Percentiles rank a stretch among this genome's conserved stretches.
These are phyloP conservation scores for Sinopyrophorus schimmeli DNA, from an alignment of 2,888 invertebrate genomes.

Conservation along the genomic window DNA sequence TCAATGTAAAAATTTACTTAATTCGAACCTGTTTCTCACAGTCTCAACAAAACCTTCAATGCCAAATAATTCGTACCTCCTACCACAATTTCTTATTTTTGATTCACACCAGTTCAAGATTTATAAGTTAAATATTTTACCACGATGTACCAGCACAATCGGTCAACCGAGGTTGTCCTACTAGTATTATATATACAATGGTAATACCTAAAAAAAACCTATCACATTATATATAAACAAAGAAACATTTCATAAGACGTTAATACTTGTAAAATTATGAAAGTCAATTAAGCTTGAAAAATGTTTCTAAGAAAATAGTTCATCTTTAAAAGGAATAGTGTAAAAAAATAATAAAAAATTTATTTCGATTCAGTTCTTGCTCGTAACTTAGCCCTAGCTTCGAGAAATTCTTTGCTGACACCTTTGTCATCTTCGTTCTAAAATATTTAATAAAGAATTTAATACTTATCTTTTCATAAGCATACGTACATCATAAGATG, in stretches of 20 bases:
- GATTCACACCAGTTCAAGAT: too few relatives aligned
- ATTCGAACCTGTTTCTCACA: too few relatives aligned
- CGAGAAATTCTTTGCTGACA: constrained; percentile 64
- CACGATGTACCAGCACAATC: too few relatives aligned
- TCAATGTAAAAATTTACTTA: too few relatives aligned
- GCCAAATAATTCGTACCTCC: too few relatives aligned
- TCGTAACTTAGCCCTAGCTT: constrained; percentile 66
- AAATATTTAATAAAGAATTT: constrained; percentile 41
- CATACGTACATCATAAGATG: constrained; percentile 40
- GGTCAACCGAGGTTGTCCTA: too few relatives aligned
- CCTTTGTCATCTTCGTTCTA: constrained; percentile 56
- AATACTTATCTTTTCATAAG: too few relatives aligned
- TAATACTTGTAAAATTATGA: constrained; percentile 9
- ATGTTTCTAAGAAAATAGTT: constrained; percentile 23
- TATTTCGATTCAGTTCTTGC: constrained; percentile 54
- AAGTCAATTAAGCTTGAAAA: constrained; percentile 18
- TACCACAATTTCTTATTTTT: too few relatives aligned
- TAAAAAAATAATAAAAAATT: constrained; percentile 16
- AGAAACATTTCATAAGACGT: constrained; percentile 1
- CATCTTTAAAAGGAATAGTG: constrained; percentile 10
- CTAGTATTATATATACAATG: too few relatives aligned
- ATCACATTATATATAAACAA: constrained; percentile 19
- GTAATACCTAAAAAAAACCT: constrained; percentile 19
- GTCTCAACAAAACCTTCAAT: too few relatives aligned
- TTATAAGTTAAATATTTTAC: too few relatives aligned